Conservation (phyloP, 2,888 invertebrate genomes). For the Chrysolina americana region DNA sequence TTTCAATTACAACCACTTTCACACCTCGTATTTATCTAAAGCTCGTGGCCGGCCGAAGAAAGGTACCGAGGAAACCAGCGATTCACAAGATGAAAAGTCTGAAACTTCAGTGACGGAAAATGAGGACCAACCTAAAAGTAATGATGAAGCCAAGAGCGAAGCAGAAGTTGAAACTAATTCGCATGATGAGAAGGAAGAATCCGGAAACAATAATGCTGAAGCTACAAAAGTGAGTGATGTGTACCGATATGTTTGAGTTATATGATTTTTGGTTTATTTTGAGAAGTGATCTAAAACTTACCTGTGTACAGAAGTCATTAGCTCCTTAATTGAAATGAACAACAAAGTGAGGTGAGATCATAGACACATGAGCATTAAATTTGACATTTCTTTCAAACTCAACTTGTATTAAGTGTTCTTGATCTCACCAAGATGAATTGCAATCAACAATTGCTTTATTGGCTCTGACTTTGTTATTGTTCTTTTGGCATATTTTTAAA, state of each 20-base stretch:
- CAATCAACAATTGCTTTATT: no score
- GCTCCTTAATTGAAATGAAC: background rate
- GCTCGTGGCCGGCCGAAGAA: slow-evolving; percentile 66
- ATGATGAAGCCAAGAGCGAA: slow-evolving; percentile 60
- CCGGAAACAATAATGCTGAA: slow-evolving; percentile 65
- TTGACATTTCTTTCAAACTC: no score
- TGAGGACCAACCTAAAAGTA: slow-evolving; percentile 62
- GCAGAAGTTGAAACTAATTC: slow-evolving; percentile 61
- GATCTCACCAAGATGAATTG: no score
- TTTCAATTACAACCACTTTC: background rate
- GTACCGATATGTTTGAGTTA: background rate
- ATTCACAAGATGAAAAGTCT: slow-evolving; percentile 65
- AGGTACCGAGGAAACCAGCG: slow-evolving; percentile 62
- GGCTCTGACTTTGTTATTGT: no score
- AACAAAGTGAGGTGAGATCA: no score
- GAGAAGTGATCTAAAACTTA: background rate
- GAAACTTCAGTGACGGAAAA: slow-evolving; percentile 60
- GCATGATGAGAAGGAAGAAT: slow-evolving; percentile 63
- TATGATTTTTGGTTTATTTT: background rate
- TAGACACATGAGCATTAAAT: no score
- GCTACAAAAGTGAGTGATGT: slow-evolving; percentile 54
- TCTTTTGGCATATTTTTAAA: no score
- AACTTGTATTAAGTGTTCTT: no score
- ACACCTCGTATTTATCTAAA: slow-evolving; percentile 37
- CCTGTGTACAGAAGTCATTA: background rate